A percentile compares a stretch with the other conserved stretches of the same genome.
phyloP scores from a whole-genome alignment of 1,140 invertebrate species.

The Drosophila sp. region DNA sequence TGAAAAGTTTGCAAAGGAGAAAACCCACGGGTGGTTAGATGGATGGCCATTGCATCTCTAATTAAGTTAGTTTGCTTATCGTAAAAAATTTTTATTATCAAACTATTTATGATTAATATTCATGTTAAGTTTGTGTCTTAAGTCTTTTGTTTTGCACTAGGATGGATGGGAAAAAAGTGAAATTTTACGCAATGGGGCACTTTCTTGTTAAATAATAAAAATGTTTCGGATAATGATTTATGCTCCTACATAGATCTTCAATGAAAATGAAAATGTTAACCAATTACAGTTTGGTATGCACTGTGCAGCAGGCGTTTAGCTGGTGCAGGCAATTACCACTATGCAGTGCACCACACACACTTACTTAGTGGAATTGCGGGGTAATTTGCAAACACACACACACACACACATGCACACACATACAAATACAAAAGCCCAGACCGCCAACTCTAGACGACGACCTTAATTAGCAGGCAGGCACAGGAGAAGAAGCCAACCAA shows the following conservation, averaged over 20 bases:
- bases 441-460: constrained; percentile 59
- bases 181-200: neutral
- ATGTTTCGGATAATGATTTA: neutral
- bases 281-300: constrained; percentile 45
- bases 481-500: constrained; percentile 11
- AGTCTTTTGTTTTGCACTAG: neutral
- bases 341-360: constrained; percentile 11
- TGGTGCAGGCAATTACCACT: constrained; percentile 56
- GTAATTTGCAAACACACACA: constrained; percentile 76
- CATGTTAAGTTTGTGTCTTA: constrained; percentile 1
- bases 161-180: neutral
- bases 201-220: too few species aligned
- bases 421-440: constrained; percentile 44
- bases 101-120: neutral
- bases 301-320: constrained; percentile 39
- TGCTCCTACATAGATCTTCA: constrained; percentile 1
- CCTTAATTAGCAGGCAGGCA: constrained; percentile 69
- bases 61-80: neutral
- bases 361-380: constrained; percentile 55
- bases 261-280: constrained; percentile 31
- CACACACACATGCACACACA: constrained; percentile 5
- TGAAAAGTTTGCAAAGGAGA: too few species aligned
- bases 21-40: neutral
- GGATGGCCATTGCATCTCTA: neutral
- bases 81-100: neutral